A percentile compares a stretch with the other conserved stretches of the same genome.
phyloP scores from a whole-genome alignment of 2,797 vertebrate species.

The Rhynchotus rufescens region DNA sequence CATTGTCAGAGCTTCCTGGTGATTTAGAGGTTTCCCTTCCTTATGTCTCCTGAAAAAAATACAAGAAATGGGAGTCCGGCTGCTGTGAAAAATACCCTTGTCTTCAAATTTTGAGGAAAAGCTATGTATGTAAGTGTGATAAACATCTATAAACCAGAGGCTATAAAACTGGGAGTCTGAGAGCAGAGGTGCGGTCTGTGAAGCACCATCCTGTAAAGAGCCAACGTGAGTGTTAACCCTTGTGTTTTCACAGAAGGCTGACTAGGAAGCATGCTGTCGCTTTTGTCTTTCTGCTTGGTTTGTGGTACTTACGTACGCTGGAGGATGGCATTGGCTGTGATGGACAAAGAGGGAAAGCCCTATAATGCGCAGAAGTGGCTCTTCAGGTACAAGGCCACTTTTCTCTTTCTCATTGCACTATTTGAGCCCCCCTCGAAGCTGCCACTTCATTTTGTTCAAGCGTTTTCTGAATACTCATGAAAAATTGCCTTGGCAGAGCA shows the following conservation, averaged over 20 bases:
- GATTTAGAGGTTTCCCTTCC: constrained; percentile 62
- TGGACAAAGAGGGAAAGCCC: background rate
- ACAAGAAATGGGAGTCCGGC: background rate
- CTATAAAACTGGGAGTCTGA: background rate
- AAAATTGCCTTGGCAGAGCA: background rate
- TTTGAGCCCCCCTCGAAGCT: background rate
- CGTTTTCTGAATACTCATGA: background rate
- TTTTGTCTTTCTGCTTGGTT: background rate
- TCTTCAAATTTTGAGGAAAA: constrained; percentile 40
- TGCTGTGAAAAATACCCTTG: background rate
- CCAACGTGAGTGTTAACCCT: background rate
- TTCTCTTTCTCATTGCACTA: background rate
- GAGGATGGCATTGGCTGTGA: background rate
- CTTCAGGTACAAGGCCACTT: background rate
- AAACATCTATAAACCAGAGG: constrained; percentile 13
- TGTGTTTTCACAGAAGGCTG: background rate
- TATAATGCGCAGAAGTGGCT: background rate
- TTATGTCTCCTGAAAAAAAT: background rate
- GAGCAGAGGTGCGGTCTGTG: background rate
- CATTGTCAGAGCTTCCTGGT: constrained; percentile 43
- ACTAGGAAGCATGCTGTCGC: background rate
- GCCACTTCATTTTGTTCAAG: background rate
- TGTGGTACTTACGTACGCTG: background rate
- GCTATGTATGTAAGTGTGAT: background rate
- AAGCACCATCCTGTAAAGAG: background rate